These are phyloP conservation scores for Myrmecobius fasciatus DNA, from an alignment of 2,113 vertebrate genomes.

Conservation along the genomic window DNA sequence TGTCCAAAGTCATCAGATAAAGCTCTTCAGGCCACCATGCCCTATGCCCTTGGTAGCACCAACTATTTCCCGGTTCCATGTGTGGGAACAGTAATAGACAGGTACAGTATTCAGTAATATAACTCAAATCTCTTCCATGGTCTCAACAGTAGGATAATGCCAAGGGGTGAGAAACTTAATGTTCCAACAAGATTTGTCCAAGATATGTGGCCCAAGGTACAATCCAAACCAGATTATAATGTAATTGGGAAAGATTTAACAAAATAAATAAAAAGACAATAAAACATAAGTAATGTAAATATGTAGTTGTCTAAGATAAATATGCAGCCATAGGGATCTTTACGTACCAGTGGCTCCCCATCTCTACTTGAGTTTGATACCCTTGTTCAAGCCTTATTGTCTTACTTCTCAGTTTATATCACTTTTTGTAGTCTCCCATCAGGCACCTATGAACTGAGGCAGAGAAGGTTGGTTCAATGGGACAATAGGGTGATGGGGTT, in stretches of 20 bases:
- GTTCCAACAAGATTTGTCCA: not conserved
- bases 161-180: not conserved
- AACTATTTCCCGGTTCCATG: not conserved
- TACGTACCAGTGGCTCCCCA: not conserved
- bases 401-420: not conserved
- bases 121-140: not conserved
- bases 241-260: not conserved
- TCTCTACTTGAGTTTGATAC: not conserved
- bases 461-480: not conserved
- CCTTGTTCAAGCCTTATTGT: too few relatives aligned
- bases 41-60: not conserved
- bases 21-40: not conserved
- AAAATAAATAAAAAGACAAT: not conserved
- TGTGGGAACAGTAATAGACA: not conserved
- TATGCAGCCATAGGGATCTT: not conserved
- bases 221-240: not conserved
- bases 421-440: not conserved
- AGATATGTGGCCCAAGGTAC: not conserved
- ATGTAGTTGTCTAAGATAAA: not conserved
- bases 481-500: not conserved
- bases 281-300: not conserved
- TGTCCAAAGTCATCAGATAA: not conserved
- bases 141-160: not conserved
- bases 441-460: not conserved
- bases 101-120: not conserved